Conservation (phyloP, 2,888 invertebrate genomes). For the Synergus gifuensis region DNA sequence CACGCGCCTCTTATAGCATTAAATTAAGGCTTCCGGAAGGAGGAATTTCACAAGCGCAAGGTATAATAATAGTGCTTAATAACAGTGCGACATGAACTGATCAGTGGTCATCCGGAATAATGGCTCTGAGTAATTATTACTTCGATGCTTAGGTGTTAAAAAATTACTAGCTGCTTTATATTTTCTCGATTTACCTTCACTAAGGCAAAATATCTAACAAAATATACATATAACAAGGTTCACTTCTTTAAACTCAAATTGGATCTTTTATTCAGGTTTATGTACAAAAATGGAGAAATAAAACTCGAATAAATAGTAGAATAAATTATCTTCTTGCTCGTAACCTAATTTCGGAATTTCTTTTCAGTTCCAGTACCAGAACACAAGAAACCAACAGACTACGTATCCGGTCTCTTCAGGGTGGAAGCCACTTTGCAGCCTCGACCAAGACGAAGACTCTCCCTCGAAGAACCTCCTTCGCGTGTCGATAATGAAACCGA, state of each 20-base stretch:
- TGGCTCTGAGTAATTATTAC: background rate
- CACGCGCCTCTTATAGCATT: slow-evolving; percentile 50
- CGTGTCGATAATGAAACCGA: slow-evolving; percentile 66
- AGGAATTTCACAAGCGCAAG: slow-evolving; percentile 44
- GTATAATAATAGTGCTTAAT: slow-evolving; percentile 21
- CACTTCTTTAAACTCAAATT: too few relatives aligned
- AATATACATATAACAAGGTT: background rate
- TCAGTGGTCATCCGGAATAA: slow-evolving; percentile 1
- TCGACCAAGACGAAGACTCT: slow-evolving; percentile 74
- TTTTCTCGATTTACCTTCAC: background rate
- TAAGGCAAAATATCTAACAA: background rate
- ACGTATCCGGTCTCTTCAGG: slow-evolving; percentile 84
- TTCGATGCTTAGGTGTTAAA: background rate
- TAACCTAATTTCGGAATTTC: background rate
- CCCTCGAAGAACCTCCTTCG: slow-evolving; percentile 66
- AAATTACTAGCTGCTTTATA: background rate
- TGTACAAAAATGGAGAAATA: too few relatives aligned
- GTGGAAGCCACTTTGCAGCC: slow-evolving; percentile 80
- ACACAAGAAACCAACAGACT: slow-evolving; percentile 85
- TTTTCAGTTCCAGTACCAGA: slow-evolving; percentile 82
- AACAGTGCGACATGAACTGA: slow-evolving; percentile 17
- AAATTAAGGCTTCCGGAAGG: slow-evolving; percentile 55
- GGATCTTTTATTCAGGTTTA: too few relatives aligned
- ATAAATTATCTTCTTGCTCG: background rate
- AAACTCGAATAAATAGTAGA: too few relatives aligned